These are phyloP conservation scores for Rhingia campestris DNA, from an alignment of 2,888 invertebrate genomes.

Conservation along the genomic window DNA sequence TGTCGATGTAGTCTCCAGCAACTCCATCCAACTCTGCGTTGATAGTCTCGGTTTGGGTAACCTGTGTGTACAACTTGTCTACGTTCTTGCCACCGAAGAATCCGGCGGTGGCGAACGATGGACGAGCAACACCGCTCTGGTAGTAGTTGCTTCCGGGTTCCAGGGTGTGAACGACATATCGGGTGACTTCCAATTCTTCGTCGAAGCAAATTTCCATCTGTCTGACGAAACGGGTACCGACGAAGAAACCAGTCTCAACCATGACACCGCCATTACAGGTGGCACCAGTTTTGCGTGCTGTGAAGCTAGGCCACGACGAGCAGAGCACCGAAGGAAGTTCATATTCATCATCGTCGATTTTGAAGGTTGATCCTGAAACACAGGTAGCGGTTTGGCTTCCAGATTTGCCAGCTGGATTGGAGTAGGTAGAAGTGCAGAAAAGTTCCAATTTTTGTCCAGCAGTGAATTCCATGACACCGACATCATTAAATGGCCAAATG, in stretches of 20 bases:
- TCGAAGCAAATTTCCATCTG: slow-evolving; percentile 82
- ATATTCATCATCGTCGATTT: slow-evolving; percentile 73
- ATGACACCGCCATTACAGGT: slow-evolving; percentile 77
- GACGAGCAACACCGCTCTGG: slow-evolving; percentile 80
- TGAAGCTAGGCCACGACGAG: slow-evolving; percentile 77
- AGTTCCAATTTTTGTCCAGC: slow-evolving; percentile 78
- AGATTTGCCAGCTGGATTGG: slow-evolving; percentile 55
- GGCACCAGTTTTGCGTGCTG: slow-evolving; percentile 77
- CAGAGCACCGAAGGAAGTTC: slow-evolving; percentile 79
- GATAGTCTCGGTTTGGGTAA: slow-evolving; percentile 79
- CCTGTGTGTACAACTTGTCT: slow-evolving; percentile 79
- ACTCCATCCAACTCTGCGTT: slow-evolving; percentile 77
- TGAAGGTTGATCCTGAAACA: slow-evolving; percentile 76
- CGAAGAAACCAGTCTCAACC: slow-evolving; percentile 51
- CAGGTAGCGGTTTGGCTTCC: slow-evolving; percentile 76
- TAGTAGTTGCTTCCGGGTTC: slow-evolving; percentile 81
- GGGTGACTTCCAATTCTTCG: slow-evolving; percentile 78
- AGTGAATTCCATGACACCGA: slow-evolving; percentile 78
- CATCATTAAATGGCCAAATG: slow-evolving; percentile 78
- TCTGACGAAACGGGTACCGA: slow-evolving; percentile 77
- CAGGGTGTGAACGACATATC: slow-evolving; percentile 80
- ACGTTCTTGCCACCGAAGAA: slow-evolving; percentile 79
- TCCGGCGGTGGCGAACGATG: slow-evolving; percentile 78
- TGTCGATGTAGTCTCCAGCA: slow-evolving; percentile 75
- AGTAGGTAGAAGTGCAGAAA: slow-evolving; percentile 77